Evolutionary conservation across 1,140 invertebrate genomes (phyloP), one percentile per base, ranked within the genome.

Genomic region (Charaxes varanes): DNA sequence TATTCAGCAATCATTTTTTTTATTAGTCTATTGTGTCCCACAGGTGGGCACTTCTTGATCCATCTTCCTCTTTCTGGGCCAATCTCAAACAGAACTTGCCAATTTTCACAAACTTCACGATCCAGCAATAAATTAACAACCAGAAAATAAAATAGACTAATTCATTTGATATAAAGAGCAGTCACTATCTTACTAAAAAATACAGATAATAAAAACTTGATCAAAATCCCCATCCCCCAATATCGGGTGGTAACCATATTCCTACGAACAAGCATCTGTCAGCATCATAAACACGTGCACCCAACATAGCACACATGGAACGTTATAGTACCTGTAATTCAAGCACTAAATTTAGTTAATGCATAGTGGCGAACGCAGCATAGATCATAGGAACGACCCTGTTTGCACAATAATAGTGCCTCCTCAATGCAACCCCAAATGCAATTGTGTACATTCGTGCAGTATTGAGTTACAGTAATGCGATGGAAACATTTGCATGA

Each of bases 361-460:
- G 40, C 30, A 23, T 45, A 45, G 41, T 43, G 33, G 41, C 23
- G 43, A 41, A 50, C 28, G 22, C 26, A 28, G 30, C 52, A 53
- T 62, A 54, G 54, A 57, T 54, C 57, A 63, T 50, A 38, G 28
- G 28, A 43, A 18, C 42, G 42, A 34, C 36, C 61, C 57, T 72
- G 67, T 78, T 74, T 71, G 64, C 57, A 68, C 68, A 72, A 78
- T 78, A 68, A 66, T 62, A 71, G 53, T 62, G 45, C 57, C 66
- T 62, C 53, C 61, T 73, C 62, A 70, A 66, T 74, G 72, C 72
- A 64, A 68, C 73, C 74, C 78, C 69, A 68, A 74, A 76, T 77
- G 78, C 78, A 79, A 79, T 82, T 79, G 74, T 66, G 70, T 82
- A 76, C 70, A 78, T 72, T 76, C 53, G 74, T 62, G 77, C 77